phyloP scores from a whole-genome alignment of 2,113 vertebrate genomes.

The Oncorhynchus tshawytscha region DNA sequence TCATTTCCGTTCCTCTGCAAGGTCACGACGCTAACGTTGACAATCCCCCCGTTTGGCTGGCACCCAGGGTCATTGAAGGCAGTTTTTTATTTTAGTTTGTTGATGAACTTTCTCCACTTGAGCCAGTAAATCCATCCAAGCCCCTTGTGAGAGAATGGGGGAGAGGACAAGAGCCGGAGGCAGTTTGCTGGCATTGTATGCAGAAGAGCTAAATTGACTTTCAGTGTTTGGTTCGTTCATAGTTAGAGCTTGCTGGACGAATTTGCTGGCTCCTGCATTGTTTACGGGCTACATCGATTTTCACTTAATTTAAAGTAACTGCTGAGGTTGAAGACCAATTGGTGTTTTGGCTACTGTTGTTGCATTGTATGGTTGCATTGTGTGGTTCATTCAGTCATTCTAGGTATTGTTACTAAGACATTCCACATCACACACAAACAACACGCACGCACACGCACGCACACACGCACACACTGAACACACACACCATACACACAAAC shows the following conservation, averaged over 20 bases:
- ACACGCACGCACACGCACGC: not conserved
- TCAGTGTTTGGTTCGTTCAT: not conserved
- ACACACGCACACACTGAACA: too few relatives aligned
- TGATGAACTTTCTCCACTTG: not conserved
- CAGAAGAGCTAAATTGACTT: not conserved
- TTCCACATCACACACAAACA: not conserved
- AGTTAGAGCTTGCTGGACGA: too few relatives aligned
- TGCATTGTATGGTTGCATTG: too few relatives aligned
- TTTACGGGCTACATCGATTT: not conserved
- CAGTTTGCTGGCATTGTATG: not conserved
- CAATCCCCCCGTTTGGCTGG: too few relatives aligned
- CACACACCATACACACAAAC: not conserved
- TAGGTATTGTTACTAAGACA: too few relatives aligned
- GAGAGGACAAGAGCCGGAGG: not conserved
- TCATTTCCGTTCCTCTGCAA: not conserved
- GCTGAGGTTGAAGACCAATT: too few relatives aligned
- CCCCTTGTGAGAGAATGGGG: not conserved
- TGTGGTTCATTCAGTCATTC: too few relatives aligned
- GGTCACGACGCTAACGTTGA: too few relatives aligned
- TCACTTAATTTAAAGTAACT: not conserved
- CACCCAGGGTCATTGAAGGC: not conserved
- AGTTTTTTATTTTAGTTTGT: not conserved
- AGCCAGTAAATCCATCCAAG: not conserved
- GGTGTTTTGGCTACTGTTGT: too few relatives aligned
- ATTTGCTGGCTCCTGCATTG: not conserved